phyloP scores from a whole-genome alignment of 1,140 invertebrate genomes.

The Drosophila lacteicornis region DNA sequence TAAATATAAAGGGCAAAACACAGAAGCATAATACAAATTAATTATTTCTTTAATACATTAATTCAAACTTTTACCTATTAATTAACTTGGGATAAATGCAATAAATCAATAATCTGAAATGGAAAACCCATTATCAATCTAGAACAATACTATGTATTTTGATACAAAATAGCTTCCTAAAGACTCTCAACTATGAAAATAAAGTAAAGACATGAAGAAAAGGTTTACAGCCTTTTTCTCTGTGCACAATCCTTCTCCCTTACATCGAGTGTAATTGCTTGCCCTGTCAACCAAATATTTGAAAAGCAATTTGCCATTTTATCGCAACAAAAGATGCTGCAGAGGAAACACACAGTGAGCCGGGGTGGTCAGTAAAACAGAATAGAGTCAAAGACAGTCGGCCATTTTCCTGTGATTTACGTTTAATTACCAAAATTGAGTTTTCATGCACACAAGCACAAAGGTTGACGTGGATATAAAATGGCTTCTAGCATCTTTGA shows the following conservation, averaged over 20 bases:
- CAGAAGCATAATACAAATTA: no score
- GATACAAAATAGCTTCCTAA: no score
- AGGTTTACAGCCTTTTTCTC: background rate
- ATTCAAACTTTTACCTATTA: background rate
- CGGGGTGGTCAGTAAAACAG: background rate
- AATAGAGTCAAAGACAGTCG: background rate
- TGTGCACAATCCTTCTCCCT: slow-evolving; percentile 5
- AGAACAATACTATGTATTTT: no score
- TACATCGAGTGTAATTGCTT: slow-evolving; percentile 58
- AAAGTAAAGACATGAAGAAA: no score
- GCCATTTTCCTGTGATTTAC: slow-evolving; percentile 21
- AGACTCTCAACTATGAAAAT: no score
- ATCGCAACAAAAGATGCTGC: slow-evolving; percentile 43
- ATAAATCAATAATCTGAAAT: no score
- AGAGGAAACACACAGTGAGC: slow-evolving; percentile 13
- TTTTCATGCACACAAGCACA: background rate
- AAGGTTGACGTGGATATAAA: slow-evolving; percentile 2
- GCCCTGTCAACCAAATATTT: slow-evolving; percentile 73
- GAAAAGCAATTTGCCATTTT: slow-evolving; percentile 58
- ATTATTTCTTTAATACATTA: no score
- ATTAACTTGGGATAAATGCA: background rate
- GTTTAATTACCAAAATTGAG: slow-evolving; percentile 23
- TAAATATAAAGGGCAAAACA: background rate
- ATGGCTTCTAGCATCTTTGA: background rate
- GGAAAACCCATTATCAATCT: no score